A percentile compares a stretch with the other conserved stretches of the same genome.
Evolutionary conservation across 2,797 vertebrate genomes (phyloP).

Genomic region (Xiphorhynchus erythropygius): DNA sequence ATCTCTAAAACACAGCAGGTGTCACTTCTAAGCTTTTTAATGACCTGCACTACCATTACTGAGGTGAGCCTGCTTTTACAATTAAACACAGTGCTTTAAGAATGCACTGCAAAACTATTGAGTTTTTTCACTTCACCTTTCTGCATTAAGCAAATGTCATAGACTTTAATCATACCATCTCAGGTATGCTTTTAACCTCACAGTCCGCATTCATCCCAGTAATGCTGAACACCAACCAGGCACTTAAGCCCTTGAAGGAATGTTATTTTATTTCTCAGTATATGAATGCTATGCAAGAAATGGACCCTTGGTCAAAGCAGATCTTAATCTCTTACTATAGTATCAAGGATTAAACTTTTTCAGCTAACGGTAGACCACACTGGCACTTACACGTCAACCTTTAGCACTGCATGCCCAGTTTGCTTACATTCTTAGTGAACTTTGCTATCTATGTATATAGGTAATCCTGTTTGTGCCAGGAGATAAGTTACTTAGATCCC

Average conservation of each 20-base stretch:
- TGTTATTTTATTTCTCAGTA: neutral
- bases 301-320: neutral
- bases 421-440: neutral
- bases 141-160: neutral
- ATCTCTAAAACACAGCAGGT: neutral
- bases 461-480: neutral
- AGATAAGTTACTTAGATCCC: neutral
- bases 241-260: neutral
- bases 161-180: neutral
- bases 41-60: neutral
- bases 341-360: neutral
- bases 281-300: neutral
- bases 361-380: neutral
- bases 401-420: neutral
- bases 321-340: neutral
- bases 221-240: neutral
- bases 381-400: neutral
- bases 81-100: neutral
- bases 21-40: neutral
- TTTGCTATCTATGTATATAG: neutral
- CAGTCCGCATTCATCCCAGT: neutral
- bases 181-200: rapidly evolving
- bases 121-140: neutral
- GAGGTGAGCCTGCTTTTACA: neutral
- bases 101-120: neutral